These are phyloP conservation scores for Dolichomitus sp. DNA, from an alignment of 2,888 invertebrate genomes.

Conservation along the genomic window DNA sequence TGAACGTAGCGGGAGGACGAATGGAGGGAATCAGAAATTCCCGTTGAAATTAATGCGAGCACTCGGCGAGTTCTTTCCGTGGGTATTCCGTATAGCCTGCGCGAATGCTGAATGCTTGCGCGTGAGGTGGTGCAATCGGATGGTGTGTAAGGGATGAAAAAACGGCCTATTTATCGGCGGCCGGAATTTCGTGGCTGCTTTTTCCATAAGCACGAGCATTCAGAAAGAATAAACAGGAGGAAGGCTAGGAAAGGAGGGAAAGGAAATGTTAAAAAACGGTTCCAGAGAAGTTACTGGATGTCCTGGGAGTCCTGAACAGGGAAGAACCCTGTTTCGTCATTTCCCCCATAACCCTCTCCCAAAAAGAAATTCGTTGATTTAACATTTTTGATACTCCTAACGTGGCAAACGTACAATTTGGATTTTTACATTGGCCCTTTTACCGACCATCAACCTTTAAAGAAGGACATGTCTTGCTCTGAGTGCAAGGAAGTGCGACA, in stretches of 20 bases:
- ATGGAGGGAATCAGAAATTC: constrained; percentile 12
- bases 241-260: neutral
- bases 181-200: constrained; percentile 18
- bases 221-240: neutral
- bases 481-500: constrained; percentile 7
- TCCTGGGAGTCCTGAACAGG: constrained; percentile 3
- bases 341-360: neutral
- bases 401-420: neutral
- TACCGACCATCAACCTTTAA: neutral
- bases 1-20: neutral
- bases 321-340: neutral
- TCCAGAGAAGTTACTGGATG: constrained; percentile 21
- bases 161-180: constrained; percentile 21
- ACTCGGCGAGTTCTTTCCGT: constrained; percentile 17
- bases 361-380: neutral
- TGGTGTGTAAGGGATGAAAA: constrained; percentile 25
- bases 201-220: constrained; percentile 9
- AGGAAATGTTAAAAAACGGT: constrained; percentile 37
- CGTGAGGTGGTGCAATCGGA: neutral
- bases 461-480: neutral
- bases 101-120: constrained; percentile 1
- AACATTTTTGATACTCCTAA: neutral
- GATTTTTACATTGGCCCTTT: constrained; percentile 5
- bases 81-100: constrained; percentile 3
- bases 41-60: constrained; percentile 16